Evolutionary conservation across 2,888 invertebrate species (phyloP).

Genomic region (Caenorhabditis uteleia): DNA sequence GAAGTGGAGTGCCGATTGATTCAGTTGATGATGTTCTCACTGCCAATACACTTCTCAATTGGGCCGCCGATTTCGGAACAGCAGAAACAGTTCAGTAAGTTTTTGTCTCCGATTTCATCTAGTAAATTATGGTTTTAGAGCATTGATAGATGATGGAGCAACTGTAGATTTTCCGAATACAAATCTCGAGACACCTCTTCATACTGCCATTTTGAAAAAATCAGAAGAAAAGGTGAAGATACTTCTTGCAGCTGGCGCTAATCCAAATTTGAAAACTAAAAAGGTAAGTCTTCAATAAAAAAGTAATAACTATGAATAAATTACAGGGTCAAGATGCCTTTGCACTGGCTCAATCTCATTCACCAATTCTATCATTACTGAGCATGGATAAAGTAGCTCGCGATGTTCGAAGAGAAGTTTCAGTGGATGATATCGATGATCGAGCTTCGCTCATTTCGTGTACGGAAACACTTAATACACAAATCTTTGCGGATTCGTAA

Average conservation of each 20-base stretch:
- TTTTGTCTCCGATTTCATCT: background rate
- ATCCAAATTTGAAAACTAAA: constrained; percentile 70
- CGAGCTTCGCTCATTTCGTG: constrained; percentile 52
- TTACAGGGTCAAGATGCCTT: constrained; percentile 53
- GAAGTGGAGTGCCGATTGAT: constrained; percentile 75
- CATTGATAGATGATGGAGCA: constrained; percentile 74
- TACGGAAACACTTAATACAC: constrained; percentile 45
- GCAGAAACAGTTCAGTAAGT: constrained; percentile 75
- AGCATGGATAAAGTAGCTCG: constrained; percentile 50
- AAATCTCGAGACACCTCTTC: constrained; percentile 76
- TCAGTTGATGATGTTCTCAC: constrained; percentile 76
- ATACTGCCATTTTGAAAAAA: constrained; percentile 76
- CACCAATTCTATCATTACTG: constrained; percentile 37
- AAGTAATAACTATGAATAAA: background rate
- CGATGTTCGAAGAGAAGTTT: constrained; percentile 40
- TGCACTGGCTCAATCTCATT: constrained; percentile 45
- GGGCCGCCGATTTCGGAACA: constrained; percentile 77
- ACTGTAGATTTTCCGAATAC: constrained; percentile 75
- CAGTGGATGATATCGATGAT: constrained; percentile 55
- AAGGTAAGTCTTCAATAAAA: constrained; percentile 26
- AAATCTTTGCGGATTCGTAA: constrained; percentile 43
- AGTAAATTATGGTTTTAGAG: constrained; percentile 28
- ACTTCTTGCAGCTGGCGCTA: constrained; percentile 75
- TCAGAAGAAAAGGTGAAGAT: constrained; percentile 74
- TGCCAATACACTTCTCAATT: constrained; percentile 76